A percentile compares a stretch with the other conserved stretches of the same genome.
phyloP scores from a whole-genome alignment of 2,888 invertebrate genomes.

The Apeira syringaria region DNA sequence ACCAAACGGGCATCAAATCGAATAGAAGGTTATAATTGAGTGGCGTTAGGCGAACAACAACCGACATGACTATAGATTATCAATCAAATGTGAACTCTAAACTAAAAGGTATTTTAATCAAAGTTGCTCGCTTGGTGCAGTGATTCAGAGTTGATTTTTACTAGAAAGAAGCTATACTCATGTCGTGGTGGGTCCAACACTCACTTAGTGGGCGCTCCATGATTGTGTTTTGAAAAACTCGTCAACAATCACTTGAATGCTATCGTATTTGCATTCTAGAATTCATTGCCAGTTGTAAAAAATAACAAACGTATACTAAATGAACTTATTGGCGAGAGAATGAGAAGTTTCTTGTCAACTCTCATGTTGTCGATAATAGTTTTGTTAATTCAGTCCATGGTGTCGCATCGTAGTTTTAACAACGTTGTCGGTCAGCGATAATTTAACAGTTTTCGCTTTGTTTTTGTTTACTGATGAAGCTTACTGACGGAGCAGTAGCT shows the following conservation, averaged over 20 bases:
- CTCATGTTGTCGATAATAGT: conserved; percentile 48
- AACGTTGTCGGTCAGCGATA: conserved; percentile 37
- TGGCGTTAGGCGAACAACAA: conserved; percentile 61
- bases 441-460: conserved; percentile 49
- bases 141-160: conserved; percentile 42
- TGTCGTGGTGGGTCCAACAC: conserved; percentile 58
- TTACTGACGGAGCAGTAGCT: conserved; percentile 27
- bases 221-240: conserved; percentile 65
- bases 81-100: conserved; percentile 58
- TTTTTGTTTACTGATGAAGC: conserved; percentile 41
- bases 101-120: conserved; percentile 30
- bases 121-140: conserved; percentile 25
- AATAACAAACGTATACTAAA: conserved; percentile 49
- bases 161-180: conserved; percentile 40
- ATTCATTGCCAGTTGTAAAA: conserved; percentile 53
- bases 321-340: conserved; percentile 54
- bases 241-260: conserved; percentile 64
- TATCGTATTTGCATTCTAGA: conserved; percentile 62
- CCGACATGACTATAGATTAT: conserved; percentile 44
- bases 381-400: conserved; percentile 54
- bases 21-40: conserved; percentile 79
- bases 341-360: conserved; percentile 43
- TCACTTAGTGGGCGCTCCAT: conserved; percentile 65
- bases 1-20: conserved; percentile 74
- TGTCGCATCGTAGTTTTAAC: conserved; percentile 45